Conservation (phyloP, 2,888 invertebrate genomes). For the Folsomia manolachei region DNA sequence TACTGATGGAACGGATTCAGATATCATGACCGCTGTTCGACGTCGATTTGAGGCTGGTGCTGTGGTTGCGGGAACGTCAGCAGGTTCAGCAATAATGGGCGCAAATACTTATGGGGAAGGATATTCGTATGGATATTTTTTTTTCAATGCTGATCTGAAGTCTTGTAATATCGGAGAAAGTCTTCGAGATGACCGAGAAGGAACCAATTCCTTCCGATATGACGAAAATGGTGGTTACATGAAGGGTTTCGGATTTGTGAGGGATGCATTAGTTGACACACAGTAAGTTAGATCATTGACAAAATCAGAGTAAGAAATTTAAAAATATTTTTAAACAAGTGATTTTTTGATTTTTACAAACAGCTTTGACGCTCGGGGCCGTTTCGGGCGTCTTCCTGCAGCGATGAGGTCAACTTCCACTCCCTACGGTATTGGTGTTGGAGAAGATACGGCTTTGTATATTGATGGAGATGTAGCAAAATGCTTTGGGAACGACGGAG, state of each 20-base stretch:
- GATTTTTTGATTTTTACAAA: conserved; percentile 8
- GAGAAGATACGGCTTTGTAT: conserved; percentile 30
- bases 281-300: conserved; percentile 25
- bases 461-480: conserved; percentile 18
- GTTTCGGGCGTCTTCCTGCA: conserved; percentile 23
- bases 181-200: conserved; percentile 31
- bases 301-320: background rate
- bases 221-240: conserved; percentile 31
- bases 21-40: conserved; percentile 26
- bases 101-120: conserved; percentile 30
- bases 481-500: conserved; percentile 26
- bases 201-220: conserved; percentile 20
- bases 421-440: conserved; percentile 28
- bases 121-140: conserved; percentile 33
- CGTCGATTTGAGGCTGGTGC: conserved; percentile 11
- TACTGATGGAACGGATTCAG: conserved; percentile 31
- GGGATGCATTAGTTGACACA: conserved; percentile 25
- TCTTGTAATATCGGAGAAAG: conserved; percentile 24
- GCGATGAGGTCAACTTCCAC: conserved; percentile 21
- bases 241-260: conserved; percentile 32
- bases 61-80: conserved; percentile 30
- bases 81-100: conserved; percentile 27
- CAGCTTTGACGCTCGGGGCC: conserved; percentile 37
- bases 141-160: conserved; percentile 35
- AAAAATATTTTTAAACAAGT: too few species aligned